A percentile compares a stretch with the other conserved stretches of the same genome.
Conservation (phyloP, 1,140 invertebrate genomes). For the Drosophila varians region DNA sequence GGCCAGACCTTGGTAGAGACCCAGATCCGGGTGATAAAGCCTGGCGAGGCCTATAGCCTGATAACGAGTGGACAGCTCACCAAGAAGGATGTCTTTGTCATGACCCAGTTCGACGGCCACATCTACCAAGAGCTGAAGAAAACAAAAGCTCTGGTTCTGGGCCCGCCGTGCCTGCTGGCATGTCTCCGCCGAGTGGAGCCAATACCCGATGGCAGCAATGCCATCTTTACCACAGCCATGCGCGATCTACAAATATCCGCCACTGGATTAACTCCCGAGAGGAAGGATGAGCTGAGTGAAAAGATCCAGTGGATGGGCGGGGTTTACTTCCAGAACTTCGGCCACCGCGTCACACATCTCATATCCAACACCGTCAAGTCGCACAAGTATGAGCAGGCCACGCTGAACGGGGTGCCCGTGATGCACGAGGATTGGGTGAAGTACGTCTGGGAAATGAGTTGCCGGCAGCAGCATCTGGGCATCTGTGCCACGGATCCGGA, state of each 20-base stretch:
- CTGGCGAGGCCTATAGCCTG: slow-evolving; percentile 68
- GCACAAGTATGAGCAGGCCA: slow-evolving; percentile 91
- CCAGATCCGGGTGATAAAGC: slow-evolving; percentile 69
- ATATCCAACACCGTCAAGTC: slow-evolving; percentile 90
- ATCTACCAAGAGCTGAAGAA: slow-evolving; percentile 87
- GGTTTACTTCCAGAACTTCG: slow-evolving; percentile 88
- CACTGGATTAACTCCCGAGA: slow-evolving; percentile 87
- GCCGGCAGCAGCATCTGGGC: slow-evolving; percentile 82
- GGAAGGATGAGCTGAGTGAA: slow-evolving; percentile 87
- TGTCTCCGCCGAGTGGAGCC: slow-evolving; percentile 89
- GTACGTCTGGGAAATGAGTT: slow-evolving; percentile 90
- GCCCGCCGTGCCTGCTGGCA: slow-evolving; percentile 90
- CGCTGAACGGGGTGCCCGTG: slow-evolving; percentile 88
- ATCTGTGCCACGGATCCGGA: slow-evolving; percentile 86
- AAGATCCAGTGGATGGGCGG: slow-evolving; percentile 94
- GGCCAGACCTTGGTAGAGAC: slow-evolving; percentile 61
- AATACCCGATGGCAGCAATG: slow-evolving; percentile 90
- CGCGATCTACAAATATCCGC: slow-evolving; percentile 89
- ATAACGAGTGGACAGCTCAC: slow-evolving; percentile 84
- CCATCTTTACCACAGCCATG: slow-evolving; percentile 93
- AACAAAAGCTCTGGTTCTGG: slow-evolving; percentile 89
- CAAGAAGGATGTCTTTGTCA: slow-evolving; percentile 90
- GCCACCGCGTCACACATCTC: slow-evolving; percentile 91
- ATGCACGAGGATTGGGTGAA: slow-evolving; percentile 92
- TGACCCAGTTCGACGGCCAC: slow-evolving; percentile 89